phyloP scores from a whole-genome alignment of 2,888 invertebrate species.

The Toxonevra muliebris region DNA sequence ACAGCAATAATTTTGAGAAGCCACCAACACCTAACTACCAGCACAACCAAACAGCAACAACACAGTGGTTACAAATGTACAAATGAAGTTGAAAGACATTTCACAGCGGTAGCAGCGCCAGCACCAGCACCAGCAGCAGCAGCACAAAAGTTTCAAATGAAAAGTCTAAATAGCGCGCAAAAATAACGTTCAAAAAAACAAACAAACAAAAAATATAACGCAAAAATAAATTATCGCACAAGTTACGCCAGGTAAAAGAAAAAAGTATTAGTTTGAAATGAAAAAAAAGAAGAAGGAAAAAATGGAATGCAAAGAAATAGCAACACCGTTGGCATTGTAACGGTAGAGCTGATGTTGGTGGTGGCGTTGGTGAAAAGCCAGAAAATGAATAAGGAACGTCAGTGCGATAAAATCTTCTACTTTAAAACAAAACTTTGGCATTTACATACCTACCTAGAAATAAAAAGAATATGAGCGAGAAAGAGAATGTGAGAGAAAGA shows the following conservation, averaged over 20 bases:
- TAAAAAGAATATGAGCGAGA: too few relatives aligned
- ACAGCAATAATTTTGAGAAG: too few relatives aligned
- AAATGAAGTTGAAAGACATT: too few relatives aligned
- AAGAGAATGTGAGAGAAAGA: background rate
- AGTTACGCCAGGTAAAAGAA: constrained; percentile 14
- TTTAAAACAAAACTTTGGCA: constrained; percentile 30
- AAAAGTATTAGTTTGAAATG: background rate
- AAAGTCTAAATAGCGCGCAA: background rate
- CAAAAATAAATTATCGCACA: constrained; percentile 26
- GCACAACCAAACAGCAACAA: background rate
- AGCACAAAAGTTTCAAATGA: background rate
- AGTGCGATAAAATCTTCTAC: constrained; percentile 25
- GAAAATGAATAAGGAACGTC: constrained; percentile 25
- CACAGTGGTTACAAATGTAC: too few relatives aligned
- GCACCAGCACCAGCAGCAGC: constrained; percentile 1
- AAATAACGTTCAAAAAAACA: background rate
- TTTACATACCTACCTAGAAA: background rate
- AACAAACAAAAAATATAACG: constrained; percentile 13
- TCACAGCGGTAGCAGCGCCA: too few relatives aligned
- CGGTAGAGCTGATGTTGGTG: too few relatives aligned
- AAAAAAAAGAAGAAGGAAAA: too few relatives aligned
- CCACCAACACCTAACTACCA: constrained; percentile 10
- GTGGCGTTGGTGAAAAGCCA: too few relatives aligned
- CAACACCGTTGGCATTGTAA: background rate
- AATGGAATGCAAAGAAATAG: too few relatives aligned